Conservation (phyloP, 2,888 invertebrate genomes). For the Pollenia griseotomentosa region DNA sequence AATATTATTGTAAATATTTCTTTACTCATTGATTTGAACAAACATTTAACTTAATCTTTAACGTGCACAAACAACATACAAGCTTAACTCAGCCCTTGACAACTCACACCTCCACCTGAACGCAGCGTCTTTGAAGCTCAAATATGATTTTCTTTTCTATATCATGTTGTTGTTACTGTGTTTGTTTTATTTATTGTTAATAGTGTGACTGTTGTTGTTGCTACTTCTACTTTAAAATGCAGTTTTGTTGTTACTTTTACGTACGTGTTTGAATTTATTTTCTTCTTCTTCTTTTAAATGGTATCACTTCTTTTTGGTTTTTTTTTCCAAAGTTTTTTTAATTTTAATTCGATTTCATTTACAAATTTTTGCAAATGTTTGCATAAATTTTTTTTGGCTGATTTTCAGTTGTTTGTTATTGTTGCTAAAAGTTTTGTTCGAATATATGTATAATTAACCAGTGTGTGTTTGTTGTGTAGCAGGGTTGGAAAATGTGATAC, state of each 20-base stretch:
- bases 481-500: too few relatives aligned
- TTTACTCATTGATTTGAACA: too few relatives aligned
- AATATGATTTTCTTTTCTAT: background rate
- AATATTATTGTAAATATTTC: too few relatives aligned
- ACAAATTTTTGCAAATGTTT: constrained; percentile 62
- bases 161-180: background rate
- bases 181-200: background rate
- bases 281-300: constrained; percentile 10
- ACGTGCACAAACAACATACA: too few relatives aligned
- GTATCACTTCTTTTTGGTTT: constrained; percentile 40
- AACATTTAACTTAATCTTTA: too few relatives aligned
- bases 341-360: constrained; percentile 67
- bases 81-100: too few relatives aligned
- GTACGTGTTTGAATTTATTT: constrained; percentile 58
- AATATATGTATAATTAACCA: constrained; percentile 2
- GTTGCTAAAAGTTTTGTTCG: constrained; percentile 1
- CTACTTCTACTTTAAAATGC: background rate
- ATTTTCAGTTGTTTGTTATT: constrained; percentile 5
- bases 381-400: constrained; percentile 32
- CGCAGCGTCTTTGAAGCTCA: too few relatives aligned
- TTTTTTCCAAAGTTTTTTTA: constrained; percentile 29
- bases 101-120: too few relatives aligned
- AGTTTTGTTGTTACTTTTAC: constrained; percentile 32
- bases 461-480: too few relatives aligned
- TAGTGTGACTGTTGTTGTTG: constrained; percentile 4